Conservation (phyloP, 2,113 vertebrate genomes). For the Anarrhichthys ocellatus region DNA sequence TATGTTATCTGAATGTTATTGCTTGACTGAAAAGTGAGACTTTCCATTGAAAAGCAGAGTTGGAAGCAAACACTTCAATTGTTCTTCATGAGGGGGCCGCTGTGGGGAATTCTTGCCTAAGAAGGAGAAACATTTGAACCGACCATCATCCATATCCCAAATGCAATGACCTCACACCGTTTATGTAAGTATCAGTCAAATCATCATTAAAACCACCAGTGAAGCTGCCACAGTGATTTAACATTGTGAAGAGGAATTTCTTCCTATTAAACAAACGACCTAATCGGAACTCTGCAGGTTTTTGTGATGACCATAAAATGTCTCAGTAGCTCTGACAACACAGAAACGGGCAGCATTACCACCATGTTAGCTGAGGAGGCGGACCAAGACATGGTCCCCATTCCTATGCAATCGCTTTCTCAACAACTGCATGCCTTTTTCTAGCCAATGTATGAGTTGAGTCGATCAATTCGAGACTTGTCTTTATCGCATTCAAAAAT, state of each 20-base stretch:
- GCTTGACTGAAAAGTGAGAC: slow-evolving; percentile 25
- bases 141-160: not conserved
- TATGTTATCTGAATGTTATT: slow-evolving; percentile 31
- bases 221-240: not conserved
- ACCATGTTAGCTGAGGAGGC: not conserved
- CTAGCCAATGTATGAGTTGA: no score
- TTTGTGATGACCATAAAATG: not conserved
- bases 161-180: not conserved
- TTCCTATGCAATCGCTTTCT: not conserved
- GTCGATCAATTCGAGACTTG: not conserved
- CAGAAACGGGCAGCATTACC: not conserved
- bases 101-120: not conserved
- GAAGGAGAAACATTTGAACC: not conserved
- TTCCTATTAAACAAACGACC: slow-evolving; percentile 15
- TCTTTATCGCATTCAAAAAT: not conserved
- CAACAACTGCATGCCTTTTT: not conserved
- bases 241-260: slow-evolving; percentile 7
- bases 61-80: slow-evolving; percentile 32
- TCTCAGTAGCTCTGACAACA: not conserved
- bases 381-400: not conserved
- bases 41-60: slow-evolving; percentile 13
- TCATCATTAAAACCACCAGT: not conserved
- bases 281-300: not conserved
- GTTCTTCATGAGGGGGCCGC: slow-evolving; percentile 11
- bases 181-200: not conserved